These are phyloP conservation scores for Coturnix japonica DNA, from an alignment of 2,113 vertebrate genomes.

Conservation along the genomic window DNA sequence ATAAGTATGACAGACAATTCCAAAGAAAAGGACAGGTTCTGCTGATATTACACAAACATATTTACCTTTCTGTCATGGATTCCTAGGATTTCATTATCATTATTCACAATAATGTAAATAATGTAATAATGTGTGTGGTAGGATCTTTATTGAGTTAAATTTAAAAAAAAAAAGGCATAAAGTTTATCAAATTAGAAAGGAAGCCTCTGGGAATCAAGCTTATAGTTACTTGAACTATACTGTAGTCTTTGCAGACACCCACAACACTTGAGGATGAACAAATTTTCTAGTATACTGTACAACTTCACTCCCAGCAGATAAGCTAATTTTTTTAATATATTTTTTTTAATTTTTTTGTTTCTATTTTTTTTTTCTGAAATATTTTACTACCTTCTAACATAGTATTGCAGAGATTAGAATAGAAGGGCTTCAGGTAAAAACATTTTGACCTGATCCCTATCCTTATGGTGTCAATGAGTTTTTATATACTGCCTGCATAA, in stretches of 20 bases:
- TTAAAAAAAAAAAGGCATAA: neutral
- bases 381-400: neutral
- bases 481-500: neutral
- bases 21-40: neutral
- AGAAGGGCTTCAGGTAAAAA: neutral
- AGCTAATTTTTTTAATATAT: neutral
- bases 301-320: slow-evolving; percentile 18
- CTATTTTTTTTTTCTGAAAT: neutral
- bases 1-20: neutral
- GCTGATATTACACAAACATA: neutral
- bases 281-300: neutral
- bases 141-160: neutral
- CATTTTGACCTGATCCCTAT: neutral
- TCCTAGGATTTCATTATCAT: neutral
- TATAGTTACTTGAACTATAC: neutral
- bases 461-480: neutral
- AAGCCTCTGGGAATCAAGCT: neutral
- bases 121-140: neutral
- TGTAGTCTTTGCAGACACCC: neutral
- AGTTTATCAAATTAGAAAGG: neutral
- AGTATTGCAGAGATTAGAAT: neutral
- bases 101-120: neutral
- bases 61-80: neutral
- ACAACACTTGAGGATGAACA: neutral
- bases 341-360: no score